These are phyloP conservation scores for Diorhabda carinulata DNA, from an alignment of 1,140 invertebrate species.

Conservation along the genomic window DNA sequence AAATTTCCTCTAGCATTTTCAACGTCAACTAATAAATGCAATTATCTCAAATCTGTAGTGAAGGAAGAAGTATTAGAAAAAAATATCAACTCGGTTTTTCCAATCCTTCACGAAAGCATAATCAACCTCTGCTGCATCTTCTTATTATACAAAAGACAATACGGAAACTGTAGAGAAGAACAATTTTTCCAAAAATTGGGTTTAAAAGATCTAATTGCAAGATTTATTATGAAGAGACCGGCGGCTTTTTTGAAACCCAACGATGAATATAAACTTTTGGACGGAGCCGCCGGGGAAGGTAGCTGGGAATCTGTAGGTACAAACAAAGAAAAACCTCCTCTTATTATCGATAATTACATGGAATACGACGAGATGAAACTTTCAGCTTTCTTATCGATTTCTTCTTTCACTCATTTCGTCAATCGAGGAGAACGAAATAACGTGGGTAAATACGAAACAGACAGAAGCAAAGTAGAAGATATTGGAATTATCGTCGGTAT, in stretches of 20 bases:
- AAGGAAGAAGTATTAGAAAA: constrained; percentile 40
- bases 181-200: constrained; percentile 55
- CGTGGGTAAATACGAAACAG: constrained; percentile 20
- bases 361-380: constrained; percentile 41
- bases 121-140: constrained; percentile 48
- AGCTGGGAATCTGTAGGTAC: constrained; percentile 50
- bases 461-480: constrained; percentile 28
- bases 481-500: constrained; percentile 43
- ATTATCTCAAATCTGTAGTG: constrained; percentile 41
- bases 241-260: constrained; percentile 51
- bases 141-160: constrained; percentile 49
- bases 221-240: constrained; percentile 56
- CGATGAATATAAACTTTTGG: constrained; percentile 53
- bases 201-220: constrained; percentile 54
- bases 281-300: constrained; percentile 48
- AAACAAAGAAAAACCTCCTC: constrained; percentile 46
- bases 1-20: constrained; percentile 49
- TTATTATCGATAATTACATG: constrained; percentile 36
- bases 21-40: constrained; percentile 45
- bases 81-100: constrained; percentile 52
- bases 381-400: constrained; percentile 36
- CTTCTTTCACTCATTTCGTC: constrained; percentile 35
- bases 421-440: constrained; percentile 37
- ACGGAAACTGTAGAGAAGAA: constrained; percentile 54
- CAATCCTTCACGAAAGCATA: constrained; percentile 50